Conservation (phyloP, 2,113 vertebrate species). For the Pelmatolapia mariae region DNA sequence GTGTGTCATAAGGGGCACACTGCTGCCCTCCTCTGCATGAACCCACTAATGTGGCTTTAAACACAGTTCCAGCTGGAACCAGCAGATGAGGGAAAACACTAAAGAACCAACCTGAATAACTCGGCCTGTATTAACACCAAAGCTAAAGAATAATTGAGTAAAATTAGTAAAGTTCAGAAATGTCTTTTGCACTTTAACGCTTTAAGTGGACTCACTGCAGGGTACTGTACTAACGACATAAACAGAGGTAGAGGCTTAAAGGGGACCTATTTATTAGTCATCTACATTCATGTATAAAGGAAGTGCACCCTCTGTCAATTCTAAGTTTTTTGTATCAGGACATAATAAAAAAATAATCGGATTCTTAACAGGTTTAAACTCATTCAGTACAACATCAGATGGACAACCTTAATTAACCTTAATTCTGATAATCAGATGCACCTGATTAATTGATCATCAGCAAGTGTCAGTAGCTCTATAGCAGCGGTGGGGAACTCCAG, state of each 20-base stretch:
- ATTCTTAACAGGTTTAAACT: neutral
- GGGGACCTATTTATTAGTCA: neutral
- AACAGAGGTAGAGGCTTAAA: neutral
- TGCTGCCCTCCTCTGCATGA: slow-evolving; percentile 14
- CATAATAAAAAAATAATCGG: fast-evolving
- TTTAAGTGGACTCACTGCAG: neutral
- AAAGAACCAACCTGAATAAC: neutral
- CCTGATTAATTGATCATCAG: neutral
- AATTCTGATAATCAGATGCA: neutral
- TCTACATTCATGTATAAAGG: fast-evolving
- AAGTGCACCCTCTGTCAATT: neutral
- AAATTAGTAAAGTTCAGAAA: neutral
- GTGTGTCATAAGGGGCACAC: neutral
- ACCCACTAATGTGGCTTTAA: neutral
- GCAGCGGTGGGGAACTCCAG: neutral
- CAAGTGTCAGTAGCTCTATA: neutral
- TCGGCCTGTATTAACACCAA: neutral
- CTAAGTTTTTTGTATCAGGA: neutral
- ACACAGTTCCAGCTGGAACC: neutral
- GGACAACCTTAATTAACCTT: neutral
- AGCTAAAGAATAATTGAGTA: neutral
- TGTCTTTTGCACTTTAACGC: neutral
- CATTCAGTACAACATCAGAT: neutral
- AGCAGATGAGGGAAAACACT: neutral
- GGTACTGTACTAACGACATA: neutral